Evolutionary conservation across 2,797 vertebrate genomes (phyloP).

Genomic region (Eulemur albifrons): DNA sequence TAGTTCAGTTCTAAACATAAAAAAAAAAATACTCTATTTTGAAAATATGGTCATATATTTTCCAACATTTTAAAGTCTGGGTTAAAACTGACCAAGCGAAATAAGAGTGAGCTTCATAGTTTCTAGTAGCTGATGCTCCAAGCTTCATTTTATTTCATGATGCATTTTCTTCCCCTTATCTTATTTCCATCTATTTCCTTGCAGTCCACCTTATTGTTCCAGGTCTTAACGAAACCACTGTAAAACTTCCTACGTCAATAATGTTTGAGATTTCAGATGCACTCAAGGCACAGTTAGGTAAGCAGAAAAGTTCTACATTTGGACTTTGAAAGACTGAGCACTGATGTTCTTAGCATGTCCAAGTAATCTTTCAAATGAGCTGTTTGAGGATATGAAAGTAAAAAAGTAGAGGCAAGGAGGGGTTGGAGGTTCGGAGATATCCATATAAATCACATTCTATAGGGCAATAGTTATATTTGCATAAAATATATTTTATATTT

Average conservation of each 20-base stretch:
- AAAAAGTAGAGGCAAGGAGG: not conserved
- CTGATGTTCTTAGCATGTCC: not conserved
- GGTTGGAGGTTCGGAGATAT: not conserved
- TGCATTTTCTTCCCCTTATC: not conserved
- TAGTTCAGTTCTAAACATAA: not conserved
- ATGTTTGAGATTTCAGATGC: constrained; percentile 82
- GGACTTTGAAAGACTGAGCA: not conserved
- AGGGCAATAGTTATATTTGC: not conserved
- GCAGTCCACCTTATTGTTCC: constrained; percentile 86
- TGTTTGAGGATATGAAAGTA: not conserved
- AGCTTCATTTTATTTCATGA: not conserved
- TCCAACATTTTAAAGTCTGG: not conserved
- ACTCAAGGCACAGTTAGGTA: constrained; percentile 83
- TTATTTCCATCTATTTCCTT: constrained; percentile 55
- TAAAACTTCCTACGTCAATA: constrained; percentile 82
- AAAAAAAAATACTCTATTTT: not conserved
- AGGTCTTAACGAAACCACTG: constrained; percentile 83
- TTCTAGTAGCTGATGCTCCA: not conserved
- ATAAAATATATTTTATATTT: not conserved
- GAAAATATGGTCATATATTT: not conserved
- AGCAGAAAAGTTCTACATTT: constrained; percentile 53
- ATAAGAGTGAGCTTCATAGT: not conserved
- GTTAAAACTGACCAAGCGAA: not conserved
- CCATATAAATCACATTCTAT: not conserved
- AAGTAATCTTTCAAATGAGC: not conserved